A percentile compares a stretch with the other conserved stretches of the same genome.
phyloP scores from a whole-genome alignment of 2,888 invertebrate species.

The Orthosia cruda region DNA sequence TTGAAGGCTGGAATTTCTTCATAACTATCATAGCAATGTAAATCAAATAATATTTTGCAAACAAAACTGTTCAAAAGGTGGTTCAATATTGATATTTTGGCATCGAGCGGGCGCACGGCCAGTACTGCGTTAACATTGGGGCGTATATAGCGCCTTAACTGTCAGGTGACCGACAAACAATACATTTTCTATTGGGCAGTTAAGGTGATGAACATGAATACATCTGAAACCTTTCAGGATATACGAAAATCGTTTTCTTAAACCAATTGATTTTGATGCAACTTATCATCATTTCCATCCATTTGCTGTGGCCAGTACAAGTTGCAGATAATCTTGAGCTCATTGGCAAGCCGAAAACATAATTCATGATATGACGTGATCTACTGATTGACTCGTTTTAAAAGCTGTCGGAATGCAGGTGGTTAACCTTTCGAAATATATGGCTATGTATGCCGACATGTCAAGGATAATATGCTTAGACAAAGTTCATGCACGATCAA shows the following conservation, averaged over 20 bases:
- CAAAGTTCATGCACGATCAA: conserved; percentile 57
- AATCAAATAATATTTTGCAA: too few species aligned
- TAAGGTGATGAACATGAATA: neutral
- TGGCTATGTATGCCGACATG: conserved; percentile 61
- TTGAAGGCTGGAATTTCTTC: too few species aligned
- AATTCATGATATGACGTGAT: conserved; percentile 34
- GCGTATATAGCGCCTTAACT: too few species aligned
- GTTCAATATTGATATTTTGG: too few species aligned
- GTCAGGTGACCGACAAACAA: too few species aligned
- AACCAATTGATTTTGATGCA: neutral
- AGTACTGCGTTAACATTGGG: too few species aligned
- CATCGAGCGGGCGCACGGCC: too few species aligned
- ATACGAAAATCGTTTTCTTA: neutral
- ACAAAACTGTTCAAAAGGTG: too few species aligned
- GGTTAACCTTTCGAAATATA: conserved; percentile 65
- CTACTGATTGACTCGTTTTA: conserved; percentile 38
- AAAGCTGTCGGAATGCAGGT: conserved; percentile 62
- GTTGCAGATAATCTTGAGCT: conserved; percentile 9
- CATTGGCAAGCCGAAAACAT: conserved; percentile 8
- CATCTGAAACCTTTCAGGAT: neutral
- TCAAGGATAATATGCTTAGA: conserved; percentile 68
- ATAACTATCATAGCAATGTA: too few species aligned
- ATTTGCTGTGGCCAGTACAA: neutral
- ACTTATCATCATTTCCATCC: neutral
- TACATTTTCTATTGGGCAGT: too few species aligned